Base-by-base conservation (phyloP, 2,797 vertebrate genomes). In the Molossus alvarezi region DNA sequence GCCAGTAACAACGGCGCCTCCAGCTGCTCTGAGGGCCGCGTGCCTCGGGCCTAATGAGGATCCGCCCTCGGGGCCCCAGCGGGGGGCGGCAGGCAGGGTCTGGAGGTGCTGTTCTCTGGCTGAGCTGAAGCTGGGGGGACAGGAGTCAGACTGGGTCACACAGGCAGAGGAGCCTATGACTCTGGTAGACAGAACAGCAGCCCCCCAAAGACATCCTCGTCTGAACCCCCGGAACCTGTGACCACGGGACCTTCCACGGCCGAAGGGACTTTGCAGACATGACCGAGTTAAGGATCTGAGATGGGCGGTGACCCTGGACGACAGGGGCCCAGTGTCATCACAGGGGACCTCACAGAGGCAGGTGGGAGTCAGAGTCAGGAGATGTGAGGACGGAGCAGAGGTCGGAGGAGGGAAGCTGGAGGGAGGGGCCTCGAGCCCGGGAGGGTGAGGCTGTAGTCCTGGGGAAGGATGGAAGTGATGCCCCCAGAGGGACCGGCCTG, bases 391-490 rank as follows among this genome's bases (percentile, higher is more conserved):
- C 1, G 0, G 3, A 2, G 85, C 8, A 3, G 23, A 20, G 18
- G 13, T 14, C 5, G 0, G 20, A 15, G 5, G 7, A 6, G 4
- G 57, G 18, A 33, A 1, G 13, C 25, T 5, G 9, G 29, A 7
- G n/a, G 60, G 13, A 15, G 25, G 25, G 91, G 62, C 7, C 25
- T 0, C 5, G 13, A 12, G 76, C 41, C 5, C 1, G 8, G 88
- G 33, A 14, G 57, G 0, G 1, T 0, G n/a, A 3, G n/a, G 18
- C 4, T 0, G 15, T 3, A 0, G 64, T 29, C 17, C 64, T 0
- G 6, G 88, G 64, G 5, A 5, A 7, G 53, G 64, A 11, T 18
- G 27, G 64, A 9, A 25, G 29, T 1, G 4, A 4, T 7, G 29
- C 27, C 60, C 60, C 3, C 0, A 13, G 41, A 2, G 33, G 67